Evolutionary conservation across 2,113 vertebrate species (phyloP).

Genomic region (Copsychus sechellarum): DNA sequence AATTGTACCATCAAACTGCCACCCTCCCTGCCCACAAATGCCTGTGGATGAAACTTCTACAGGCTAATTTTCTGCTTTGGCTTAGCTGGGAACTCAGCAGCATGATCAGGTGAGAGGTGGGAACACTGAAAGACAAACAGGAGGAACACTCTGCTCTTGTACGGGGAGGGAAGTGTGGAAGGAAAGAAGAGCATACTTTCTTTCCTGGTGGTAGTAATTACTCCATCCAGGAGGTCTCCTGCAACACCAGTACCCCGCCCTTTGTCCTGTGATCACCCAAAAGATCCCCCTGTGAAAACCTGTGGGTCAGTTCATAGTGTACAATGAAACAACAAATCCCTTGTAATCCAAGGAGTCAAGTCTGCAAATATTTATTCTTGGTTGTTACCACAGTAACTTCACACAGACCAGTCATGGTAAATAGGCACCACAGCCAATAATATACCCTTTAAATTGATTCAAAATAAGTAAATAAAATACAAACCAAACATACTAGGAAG

Average conservation of each 20-base stretch:
- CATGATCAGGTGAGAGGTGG: background rate
- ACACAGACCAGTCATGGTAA: background rate
- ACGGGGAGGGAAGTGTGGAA: background rate
- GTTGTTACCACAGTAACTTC: background rate
- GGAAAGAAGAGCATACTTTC: background rate
- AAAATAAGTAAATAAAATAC: background rate
- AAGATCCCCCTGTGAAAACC: background rate
- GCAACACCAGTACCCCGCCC: background rate
- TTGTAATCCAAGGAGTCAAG: background rate
- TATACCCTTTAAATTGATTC: background rate
- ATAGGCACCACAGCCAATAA: background rate
- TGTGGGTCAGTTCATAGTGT: background rate
- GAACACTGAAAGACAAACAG: background rate
- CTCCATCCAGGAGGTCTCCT: background rate
- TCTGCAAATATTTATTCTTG: background rate
- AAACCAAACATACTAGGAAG: background rate
- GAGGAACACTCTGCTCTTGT: background rate
- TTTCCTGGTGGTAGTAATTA: rapidly evolving
- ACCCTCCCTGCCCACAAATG: background rate
- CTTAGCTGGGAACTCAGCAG: background rate
- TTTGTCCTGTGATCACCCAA: background rate
- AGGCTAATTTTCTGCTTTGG: background rate
- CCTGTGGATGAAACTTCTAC: background rate
- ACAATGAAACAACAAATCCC: background rate
- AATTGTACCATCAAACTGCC: background rate